These are phyloP conservation scores for Scaptomyza montana DNA, from an alignment of 1,140 invertebrate genomes.

Conservation along the genomic window DNA sequence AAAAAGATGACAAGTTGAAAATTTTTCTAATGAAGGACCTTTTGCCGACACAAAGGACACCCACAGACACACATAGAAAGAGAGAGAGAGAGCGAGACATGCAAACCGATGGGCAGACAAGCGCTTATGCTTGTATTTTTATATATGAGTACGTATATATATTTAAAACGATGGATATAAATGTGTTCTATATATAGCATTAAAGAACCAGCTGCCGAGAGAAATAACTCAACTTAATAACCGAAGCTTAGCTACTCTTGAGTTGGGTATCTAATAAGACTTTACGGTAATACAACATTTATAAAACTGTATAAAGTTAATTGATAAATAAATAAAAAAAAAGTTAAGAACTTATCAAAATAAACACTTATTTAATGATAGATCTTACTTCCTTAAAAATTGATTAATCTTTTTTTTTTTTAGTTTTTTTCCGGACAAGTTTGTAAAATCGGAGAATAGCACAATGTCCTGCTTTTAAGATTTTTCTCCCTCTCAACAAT, in stretches of 20 bases:
- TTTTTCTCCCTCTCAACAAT: neutral
- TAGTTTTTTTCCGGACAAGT: neutral
- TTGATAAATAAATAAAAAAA: no score
- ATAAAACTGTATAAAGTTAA: no score
- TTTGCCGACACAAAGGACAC: constrained; percentile 68
- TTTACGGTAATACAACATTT: no score
- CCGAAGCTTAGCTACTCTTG: constrained; percentile 22
- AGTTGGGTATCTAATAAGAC: no score
- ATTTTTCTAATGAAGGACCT: constrained; percentile 82
- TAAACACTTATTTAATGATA: no score
- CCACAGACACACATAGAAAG: constrained; percentile 21
- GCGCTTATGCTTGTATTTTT: constrained; percentile 5
- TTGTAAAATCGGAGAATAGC: neutral
- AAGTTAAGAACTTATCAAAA: no score
- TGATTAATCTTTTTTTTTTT: neutral
- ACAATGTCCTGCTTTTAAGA: neutral
- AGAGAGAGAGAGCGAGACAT: constrained; percentile 13
- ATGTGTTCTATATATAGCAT: constrained; percentile 2
- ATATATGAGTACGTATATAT: constrained; percentile 12
- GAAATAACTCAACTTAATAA: constrained; percentile 3
- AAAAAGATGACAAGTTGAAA: constrained; percentile 81
- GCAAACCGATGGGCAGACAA: constrained; percentile 29
- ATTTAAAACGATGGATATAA: neutral
- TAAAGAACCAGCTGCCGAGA: neutral
- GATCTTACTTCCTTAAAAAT: neutral